These are phyloP conservation scores for Serinus canaria DNA, from an alignment of 2,113 vertebrate genomes.

Conservation along the genomic window DNA sequence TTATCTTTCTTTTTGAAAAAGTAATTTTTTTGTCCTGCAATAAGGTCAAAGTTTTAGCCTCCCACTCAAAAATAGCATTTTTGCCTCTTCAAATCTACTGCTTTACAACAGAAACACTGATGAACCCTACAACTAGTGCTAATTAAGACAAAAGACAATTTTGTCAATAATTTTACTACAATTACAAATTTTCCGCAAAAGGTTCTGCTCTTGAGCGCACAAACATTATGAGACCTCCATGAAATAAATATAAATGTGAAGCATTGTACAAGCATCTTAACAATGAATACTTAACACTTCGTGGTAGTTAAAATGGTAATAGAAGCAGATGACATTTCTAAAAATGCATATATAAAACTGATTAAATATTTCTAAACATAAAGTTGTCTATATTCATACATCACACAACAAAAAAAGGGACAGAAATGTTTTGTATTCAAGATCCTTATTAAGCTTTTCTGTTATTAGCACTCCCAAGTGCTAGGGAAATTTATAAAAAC, in stretches of 20 bases:
- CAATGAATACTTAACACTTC: conserved; percentile 63
- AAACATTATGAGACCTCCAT: conserved; percentile 65
- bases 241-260: conserved; percentile 61
- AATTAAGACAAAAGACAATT: background rate
- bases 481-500: conserved; percentile 76
- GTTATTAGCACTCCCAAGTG: conserved; percentile 74
- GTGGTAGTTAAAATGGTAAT: conserved; percentile 56
- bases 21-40: background rate
- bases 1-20: background rate
- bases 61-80: background rate
- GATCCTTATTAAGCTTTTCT: conserved; percentile 67
- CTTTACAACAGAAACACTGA: background rate
- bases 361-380: conserved; percentile 68
- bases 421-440: conserved; percentile 71
- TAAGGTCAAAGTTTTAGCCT: background rate
- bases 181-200: background rate
- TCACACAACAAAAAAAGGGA: conserved; percentile 63
- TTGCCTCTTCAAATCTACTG: background rate
- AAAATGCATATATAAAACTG: conserved; percentile 69
- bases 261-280: conserved; percentile 56
- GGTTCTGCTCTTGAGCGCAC: conserved; percentile 6
- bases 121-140: background rate
- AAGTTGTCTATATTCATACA: conserved; percentile 65
- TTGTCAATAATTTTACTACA: background rate
- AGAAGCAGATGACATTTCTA: conserved; percentile 63